Percentiles rank a stretch among this genome's conserved stretches.
Evolutionary conservation across 2,113 vertebrate genomes (phyloP).

Genomic region (Scalopus aquaticus): DNA sequence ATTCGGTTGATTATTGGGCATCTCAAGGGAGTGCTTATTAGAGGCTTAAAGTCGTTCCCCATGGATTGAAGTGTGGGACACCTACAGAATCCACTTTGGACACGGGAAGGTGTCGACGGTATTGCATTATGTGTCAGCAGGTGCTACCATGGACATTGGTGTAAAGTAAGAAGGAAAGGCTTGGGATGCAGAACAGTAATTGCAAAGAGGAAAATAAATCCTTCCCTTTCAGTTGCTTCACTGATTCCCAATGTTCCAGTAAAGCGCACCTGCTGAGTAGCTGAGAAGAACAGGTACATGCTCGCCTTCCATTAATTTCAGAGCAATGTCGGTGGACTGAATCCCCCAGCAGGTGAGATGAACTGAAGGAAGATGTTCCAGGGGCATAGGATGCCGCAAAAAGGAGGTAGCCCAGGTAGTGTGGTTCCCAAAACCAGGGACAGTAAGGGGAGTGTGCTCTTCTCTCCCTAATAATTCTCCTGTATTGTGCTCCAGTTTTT

Average conservation of each 20-base stretch:
- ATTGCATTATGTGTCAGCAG: constrained; percentile 54
- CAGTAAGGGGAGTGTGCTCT: accelerated
- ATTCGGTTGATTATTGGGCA: background rate
- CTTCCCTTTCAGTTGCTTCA: constrained; percentile 27
- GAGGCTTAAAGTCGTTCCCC: background rate
- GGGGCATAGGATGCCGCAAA: background rate
- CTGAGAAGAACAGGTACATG: background rate
- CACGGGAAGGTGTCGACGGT: background rate
- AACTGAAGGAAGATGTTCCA: background rate
- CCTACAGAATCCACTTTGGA: constrained; percentile 23
- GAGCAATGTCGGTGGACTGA: constrained; percentile 31
- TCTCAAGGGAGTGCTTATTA: background rate
- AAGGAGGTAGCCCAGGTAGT: background rate
- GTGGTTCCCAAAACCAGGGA: background rate
- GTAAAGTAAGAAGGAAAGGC: constrained; percentile 8
- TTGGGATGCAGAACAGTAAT: constrained; percentile 12
- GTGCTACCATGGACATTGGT: background rate
- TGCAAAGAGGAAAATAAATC: constrained; percentile 51
- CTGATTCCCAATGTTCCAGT: constrained; percentile 63
- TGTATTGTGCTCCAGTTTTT: background rate
- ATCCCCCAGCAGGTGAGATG: background rate
- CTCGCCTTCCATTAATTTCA: background rate
- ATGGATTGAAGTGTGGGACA: constrained; percentile 26
- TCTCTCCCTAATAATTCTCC: too few relatives aligned
- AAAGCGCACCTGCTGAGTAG: constrained; percentile 58